Base-by-base conservation (phyloP, 2,888 invertebrate genomes). In the Xanthia togata region DNA sequence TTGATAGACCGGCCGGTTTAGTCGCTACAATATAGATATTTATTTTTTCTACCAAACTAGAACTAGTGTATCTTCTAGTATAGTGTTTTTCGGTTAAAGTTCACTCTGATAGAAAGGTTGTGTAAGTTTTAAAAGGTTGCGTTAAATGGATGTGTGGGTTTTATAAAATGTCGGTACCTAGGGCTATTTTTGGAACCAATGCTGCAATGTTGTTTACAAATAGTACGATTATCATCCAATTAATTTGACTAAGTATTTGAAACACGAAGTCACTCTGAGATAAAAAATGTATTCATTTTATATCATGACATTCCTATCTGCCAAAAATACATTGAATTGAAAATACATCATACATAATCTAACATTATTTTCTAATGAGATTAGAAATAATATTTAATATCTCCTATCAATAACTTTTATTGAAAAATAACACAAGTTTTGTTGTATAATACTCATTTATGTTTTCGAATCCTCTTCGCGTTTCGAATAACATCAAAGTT, bases 401-500 rank as follows among this genome's bases (percentile, higher is more conserved):
- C 41, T 41, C 41, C 38, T 38, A 38, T 38, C 4, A 38, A 41
- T 41, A 41, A 0, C 11, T 60, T 35, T 5, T 50, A 6, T 6
- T 50, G 2, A 6, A 6, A 50, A 31, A 35, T 69, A 4, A 8
- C 2, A 50, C 2, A 5, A 50, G 1, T 50, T 6, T 50, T 50
- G 2, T 20, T 50, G n/a, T 20, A 12, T 12, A 12, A 44, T 44
- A 44, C 4, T 2, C 31, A 47, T 47, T n/a, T 23, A 31, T 11
- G 23, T 72, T 72, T 72, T 72, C 0, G 4, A 31, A 35, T 38
- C 11, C 38, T 26, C 20, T 44, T 31, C 4, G 35, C 8, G 11
- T 47, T 76, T 47, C 4, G 23, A 57, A 59, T 47, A 73, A 76
- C 14, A 76, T 47, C 17, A 69, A 76, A 47, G 17, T 47, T 76